Conservation (phyloP, 2,113 vertebrate species). For the Hypomesus transpacificus region DNA sequence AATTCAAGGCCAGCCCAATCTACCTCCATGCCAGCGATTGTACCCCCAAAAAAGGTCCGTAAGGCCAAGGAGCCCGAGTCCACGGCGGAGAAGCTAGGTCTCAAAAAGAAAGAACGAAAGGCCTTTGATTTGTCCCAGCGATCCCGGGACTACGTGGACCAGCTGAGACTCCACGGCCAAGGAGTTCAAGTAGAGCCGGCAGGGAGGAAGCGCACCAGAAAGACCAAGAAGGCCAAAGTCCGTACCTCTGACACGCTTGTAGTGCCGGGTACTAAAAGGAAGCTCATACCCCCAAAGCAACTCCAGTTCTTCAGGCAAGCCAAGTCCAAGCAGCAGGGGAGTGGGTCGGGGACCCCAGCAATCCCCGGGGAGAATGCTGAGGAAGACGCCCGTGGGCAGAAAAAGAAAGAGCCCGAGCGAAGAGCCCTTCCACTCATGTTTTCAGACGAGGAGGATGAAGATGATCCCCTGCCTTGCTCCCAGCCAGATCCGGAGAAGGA, state of each 20-base stretch:
- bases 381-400: not conserved
- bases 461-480: slow-evolving; percentile 7
- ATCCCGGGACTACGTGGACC: slow-evolving; percentile 58
- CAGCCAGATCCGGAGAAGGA: slow-evolving; percentile 23
- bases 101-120: slow-evolving; percentile 74
- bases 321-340: slow-evolving; percentile 27
- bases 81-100: slow-evolving; percentile 69
- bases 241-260: slow-evolving; percentile 57
- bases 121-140: slow-evolving; percentile 75
- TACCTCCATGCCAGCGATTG: slow-evolving; percentile 58
- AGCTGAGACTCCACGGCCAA: slow-evolving; percentile 72
- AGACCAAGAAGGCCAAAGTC: slow-evolving; percentile 50
- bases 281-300: slow-evolving; percentile 70
- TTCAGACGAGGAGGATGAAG: slow-evolving; percentile 5
- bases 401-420: not conserved
- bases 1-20: not conserved
- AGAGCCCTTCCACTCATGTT: not conserved
- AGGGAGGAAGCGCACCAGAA: not conserved
- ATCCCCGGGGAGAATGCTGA: not conserved
- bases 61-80: slow-evolving; percentile 63
- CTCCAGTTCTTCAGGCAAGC: slow-evolving; percentile 61
- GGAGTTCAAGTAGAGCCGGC: slow-evolving; percentile 54
- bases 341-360: not conserved
- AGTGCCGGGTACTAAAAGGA: slow-evolving; percentile 58
- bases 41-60: slow-evolving; percentile 72